Base-by-base conservation (phyloP, 2,113 vertebrate species). In the Trichechus manatus region DNA sequence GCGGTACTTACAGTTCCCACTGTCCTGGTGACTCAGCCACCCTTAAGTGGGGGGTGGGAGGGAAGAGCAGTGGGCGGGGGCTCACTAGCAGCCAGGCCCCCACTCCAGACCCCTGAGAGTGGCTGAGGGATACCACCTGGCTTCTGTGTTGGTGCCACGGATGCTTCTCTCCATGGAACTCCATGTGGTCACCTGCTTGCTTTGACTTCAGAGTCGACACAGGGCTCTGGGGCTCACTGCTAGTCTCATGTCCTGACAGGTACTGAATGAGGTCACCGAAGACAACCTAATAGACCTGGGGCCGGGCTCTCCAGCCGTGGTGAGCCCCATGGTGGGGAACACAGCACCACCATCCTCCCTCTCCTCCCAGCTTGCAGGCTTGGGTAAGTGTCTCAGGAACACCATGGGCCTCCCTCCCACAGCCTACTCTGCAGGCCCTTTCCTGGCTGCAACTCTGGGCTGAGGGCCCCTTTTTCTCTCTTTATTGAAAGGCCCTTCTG, bases 231-330 rank as follows among this genome's bases (percentile, higher is more conserved):
- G 11, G 14, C 88, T 94, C 63, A 89, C 63, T 14, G 15, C 78
- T 13, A 0, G 6, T 66, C 70, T 90, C 19, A 2, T 93, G 20
- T 94, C 84, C 84, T 93, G 17, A 77, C 98, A 99, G 99, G 99
- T 99, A 14, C 98, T 99, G 97, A 99, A 98, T 6, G 99, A 99
- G 84, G 99, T 99, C 10, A 99, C 99, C 0, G 99, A 99, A 96
- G 99, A 99, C 98, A 99, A 99, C 97, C 99, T 99, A 95, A 99
- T 99, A 97, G 99, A 99, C 98, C 98, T 99, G 87, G 99, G 99
- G 68, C 99, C 99, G 0, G 99, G 99, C 59, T 99, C 99, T 85
- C 99, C 99, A 1, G 99, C 99, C 0, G 99, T 99, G 92, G 99
- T 99, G 98, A 99, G 99, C 98, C 99, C 99, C 15, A 99, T 99